Percentiles rank a stretch among this genome's conserved stretches.
phyloP scores from a whole-genome alignment of 2,113 vertebrate genomes.

The Syngnathoides biaculeatus region DNA sequence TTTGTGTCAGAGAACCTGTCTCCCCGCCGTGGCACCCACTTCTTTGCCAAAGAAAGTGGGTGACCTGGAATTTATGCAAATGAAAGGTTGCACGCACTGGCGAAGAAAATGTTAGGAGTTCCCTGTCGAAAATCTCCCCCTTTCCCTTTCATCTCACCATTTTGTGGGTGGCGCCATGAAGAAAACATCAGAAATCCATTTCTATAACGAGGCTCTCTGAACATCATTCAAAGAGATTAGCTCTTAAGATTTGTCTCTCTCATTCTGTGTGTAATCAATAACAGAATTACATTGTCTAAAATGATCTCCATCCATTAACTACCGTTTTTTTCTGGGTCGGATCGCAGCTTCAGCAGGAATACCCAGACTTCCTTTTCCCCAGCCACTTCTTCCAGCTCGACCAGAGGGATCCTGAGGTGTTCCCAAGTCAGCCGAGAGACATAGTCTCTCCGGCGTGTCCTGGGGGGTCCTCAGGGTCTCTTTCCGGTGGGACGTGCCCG shows the following conservation, averaged over 20 bases:
- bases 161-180: slow-evolving; percentile 18
- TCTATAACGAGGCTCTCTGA: slow-evolving; percentile 3
- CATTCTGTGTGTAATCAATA: slow-evolving; percentile 11
- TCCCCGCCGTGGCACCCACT: slow-evolving; percentile 49
- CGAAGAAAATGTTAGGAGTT: slow-evolving; percentile 57
- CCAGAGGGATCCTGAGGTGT: too few relatives aligned
- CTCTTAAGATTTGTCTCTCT: slow-evolving; percentile 7
- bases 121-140: slow-evolving; percentile 41
- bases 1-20: slow-evolving; percentile 51
- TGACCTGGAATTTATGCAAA: slow-evolving; percentile 74
- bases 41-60: slow-evolving; percentile 69
- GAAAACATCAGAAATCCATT: slow-evolving; percentile 13
- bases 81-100: slow-evolving; percentile 59
- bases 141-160: slow-evolving; percentile 23
- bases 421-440: too few relatives aligned
- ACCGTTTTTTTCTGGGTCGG: too few relatives aligned
- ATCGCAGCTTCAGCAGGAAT: too few relatives aligned
- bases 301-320: too few relatives aligned
- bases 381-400: too few relatives aligned
- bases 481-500: too few relatives aligned
- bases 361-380: too few relatives aligned
- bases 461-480: too few relatives aligned
- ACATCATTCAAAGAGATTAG: slow-evolving; percentile 7
- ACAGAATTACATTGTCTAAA: slow-evolving; percentile 19
- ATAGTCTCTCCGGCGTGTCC: too few relatives aligned